Evolutionary conservation across 2,888 invertebrate genomes (phyloP).

Genomic region (Tuberolachnus salignus): DNA sequence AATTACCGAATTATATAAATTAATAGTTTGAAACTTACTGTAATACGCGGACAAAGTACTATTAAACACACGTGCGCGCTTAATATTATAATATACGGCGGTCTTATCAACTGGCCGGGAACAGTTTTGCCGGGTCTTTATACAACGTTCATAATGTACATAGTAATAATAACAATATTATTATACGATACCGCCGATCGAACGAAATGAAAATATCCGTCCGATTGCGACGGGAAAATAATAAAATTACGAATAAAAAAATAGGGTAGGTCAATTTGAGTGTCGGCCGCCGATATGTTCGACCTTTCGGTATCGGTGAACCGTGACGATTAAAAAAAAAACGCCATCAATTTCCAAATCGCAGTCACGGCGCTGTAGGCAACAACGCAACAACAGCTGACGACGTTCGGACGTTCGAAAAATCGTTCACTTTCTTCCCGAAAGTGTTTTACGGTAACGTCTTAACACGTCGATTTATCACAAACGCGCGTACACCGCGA

Average conservation of each 20-base stretch:
- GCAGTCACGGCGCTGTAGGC: neutral
- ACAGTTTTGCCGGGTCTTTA: neutral
- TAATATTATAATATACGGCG: slow-evolving; percentile 4
- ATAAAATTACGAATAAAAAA: slow-evolving; percentile 4
- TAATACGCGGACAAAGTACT: slow-evolving; percentile 20
- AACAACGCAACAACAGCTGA: slow-evolving; percentile 1
- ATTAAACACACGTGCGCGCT: slow-evolving; percentile 39
- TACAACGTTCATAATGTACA: too few relatives aligned
- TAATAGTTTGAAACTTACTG: slow-evolving; percentile 28
- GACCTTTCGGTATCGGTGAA: slow-evolving; percentile 21
- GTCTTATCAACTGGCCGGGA: slow-evolving; percentile 13
- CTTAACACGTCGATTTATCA: slow-evolving; percentile 1
- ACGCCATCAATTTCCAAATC: slow-evolving; percentile 21
- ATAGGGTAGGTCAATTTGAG: slow-evolving; percentile 22
- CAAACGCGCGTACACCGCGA: neutral
- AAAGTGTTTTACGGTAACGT: neutral
- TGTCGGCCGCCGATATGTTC: slow-evolving; percentile 19
- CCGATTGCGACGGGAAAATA: neutral
- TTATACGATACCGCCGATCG: neutral
- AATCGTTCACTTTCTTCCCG: neutral
- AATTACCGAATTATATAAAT: slow-evolving; percentile 48
- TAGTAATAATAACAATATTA: too few relatives aligned
- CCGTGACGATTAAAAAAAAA: slow-evolving; percentile 42
- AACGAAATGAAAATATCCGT: slow-evolving; percentile 11
- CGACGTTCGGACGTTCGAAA: slow-evolving; percentile 12